Percentiles rank a stretch among this genome's conserved stretches.
Evolutionary conservation across 2,888 invertebrate species (phyloP).

Genomic region (Eristalis arbustorum): DNA sequence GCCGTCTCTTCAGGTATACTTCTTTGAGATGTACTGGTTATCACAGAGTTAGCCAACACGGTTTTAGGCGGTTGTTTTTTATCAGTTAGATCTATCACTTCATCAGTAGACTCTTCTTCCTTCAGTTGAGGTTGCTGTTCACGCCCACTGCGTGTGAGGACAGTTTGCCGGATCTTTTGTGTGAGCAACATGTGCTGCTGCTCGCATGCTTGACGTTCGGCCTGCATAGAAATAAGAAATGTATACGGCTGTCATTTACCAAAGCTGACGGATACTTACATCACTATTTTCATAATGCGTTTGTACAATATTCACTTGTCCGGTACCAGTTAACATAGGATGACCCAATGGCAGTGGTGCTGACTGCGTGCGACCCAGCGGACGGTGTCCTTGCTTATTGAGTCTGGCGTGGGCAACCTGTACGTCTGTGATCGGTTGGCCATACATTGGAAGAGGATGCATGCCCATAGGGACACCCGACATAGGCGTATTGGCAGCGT

Average conservation of each 20-base stretch:
- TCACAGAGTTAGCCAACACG: constrained; percentile 81
- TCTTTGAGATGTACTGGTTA: constrained; percentile 78
- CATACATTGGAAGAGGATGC: constrained; percentile 75
- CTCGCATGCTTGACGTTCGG: constrained; percentile 82
- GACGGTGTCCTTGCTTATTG: constrained; percentile 87
- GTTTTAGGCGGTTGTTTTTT: constrained; percentile 82
- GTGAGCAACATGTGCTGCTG: constrained; percentile 85
- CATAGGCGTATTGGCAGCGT: constrained; percentile 75
- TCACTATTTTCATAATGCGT: constrained; percentile 80
- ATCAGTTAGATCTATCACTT: constrained; percentile 90
- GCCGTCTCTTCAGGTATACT: constrained; percentile 81
- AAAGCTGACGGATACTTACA: constrained; percentile 73
- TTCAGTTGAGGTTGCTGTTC: constrained; percentile 81
- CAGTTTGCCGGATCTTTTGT: constrained; percentile 93
- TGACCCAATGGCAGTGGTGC: constrained; percentile 95
- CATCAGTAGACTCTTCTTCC: constrained; percentile 82
- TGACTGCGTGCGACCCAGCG: constrained; percentile 95
- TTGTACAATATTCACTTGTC: constrained; percentile 78
- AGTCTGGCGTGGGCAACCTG: constrained; percentile 86
- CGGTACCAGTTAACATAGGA: constrained; percentile 86
- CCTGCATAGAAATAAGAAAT: constrained; percentile 72
- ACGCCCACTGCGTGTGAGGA: constrained; percentile 88
- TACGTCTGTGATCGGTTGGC: constrained; percentile 84
- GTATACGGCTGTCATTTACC: background rate
- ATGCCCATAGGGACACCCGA: constrained; percentile 61